phyloP scores from a whole-genome alignment of 2,113 vertebrate species.

The Hemiprocne comata region DNA sequence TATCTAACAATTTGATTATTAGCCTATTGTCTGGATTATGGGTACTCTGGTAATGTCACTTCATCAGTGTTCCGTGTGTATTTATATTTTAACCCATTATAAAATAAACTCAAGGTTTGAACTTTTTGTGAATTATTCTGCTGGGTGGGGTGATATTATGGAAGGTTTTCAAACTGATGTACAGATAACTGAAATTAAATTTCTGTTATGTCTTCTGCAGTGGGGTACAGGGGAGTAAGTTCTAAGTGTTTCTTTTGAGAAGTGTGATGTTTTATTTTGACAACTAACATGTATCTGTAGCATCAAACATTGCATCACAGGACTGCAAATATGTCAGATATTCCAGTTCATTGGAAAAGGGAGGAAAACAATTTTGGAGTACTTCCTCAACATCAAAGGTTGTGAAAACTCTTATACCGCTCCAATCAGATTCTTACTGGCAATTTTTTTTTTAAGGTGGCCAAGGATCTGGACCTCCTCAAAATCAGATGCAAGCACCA shows the following conservation, averaged over 20 bases:
- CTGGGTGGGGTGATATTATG: not conserved
- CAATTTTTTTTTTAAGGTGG: slow-evolving; percentile 69
- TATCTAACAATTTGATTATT: not conserved
- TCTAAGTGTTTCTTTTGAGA: not conserved
- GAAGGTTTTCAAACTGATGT: not conserved
- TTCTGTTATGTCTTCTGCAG: not conserved
- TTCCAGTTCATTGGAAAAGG: not conserved
- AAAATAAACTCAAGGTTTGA: not conserved
- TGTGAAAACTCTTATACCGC: not conserved
- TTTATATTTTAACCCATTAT: not conserved
- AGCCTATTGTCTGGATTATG: not conserved
- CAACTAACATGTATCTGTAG: not conserved
- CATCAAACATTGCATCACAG: not conserved
- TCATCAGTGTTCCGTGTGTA: not conserved
- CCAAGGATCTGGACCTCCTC: slow-evolving; percentile 85
- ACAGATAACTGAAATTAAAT: not conserved
- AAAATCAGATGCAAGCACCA: slow-evolving; percentile 89
- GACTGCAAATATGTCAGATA: not conserved
- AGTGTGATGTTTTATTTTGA: not conserved
- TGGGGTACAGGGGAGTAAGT: not conserved
- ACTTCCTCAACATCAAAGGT: not conserved
- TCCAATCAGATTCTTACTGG: not conserved
- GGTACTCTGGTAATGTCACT: not conserved
- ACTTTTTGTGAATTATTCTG: not conserved
- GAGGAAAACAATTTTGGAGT: not conserved